Evolutionary conservation across 2,113 vertebrate species (phyloP).

Genomic region (Erpornis zantholeuca): DNA sequence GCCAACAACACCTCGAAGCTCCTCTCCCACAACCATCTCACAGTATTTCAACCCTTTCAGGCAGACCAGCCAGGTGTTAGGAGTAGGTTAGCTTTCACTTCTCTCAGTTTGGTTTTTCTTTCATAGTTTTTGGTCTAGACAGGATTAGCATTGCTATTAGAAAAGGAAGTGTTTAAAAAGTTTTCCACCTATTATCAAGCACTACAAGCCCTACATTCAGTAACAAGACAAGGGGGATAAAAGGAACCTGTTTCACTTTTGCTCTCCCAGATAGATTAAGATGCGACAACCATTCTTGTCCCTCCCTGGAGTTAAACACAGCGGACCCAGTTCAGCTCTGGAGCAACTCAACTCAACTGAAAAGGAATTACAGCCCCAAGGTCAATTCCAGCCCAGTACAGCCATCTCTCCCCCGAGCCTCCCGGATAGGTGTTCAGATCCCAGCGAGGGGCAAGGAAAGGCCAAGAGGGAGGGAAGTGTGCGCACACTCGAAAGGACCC

Average conservation of each 20-base stretch:
- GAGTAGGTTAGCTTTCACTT: slow-evolving; percentile 54
- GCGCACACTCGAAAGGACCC: slow-evolving; percentile 30
- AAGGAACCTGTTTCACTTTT: slow-evolving; percentile 56
- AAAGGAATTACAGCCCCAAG: not conserved
- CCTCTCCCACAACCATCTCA: slow-evolving; percentile 29
- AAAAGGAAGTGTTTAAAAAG: slow-evolving; percentile 71
- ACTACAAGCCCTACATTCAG: slow-evolving; percentile 85
- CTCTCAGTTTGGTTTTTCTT: slow-evolving; percentile 68
- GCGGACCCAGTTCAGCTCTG: slow-evolving; percentile 26
- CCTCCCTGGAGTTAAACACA: not conserved
- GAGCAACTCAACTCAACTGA: slow-evolving; percentile 1
- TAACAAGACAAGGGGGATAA: slow-evolving; percentile 72
- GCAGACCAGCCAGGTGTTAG: slow-evolving; percentile 50
- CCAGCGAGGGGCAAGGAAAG: slow-evolving; percentile 21
- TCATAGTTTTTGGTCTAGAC: slow-evolving; percentile 84
- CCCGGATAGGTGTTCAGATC: not conserved
- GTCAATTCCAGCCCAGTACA: not conserved
- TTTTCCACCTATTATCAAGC: slow-evolving; percentile 72
- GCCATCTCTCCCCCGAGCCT: not conserved
- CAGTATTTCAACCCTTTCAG: slow-evolving; percentile 35
- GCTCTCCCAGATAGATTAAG: slow-evolving; percentile 57
- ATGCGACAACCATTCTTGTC: slow-evolving; percentile 5
- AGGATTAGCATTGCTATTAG: slow-evolving; percentile 76
- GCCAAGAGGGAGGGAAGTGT: slow-evolving; percentile 25
- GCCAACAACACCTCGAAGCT: not conserved